Evolutionary conservation across 2,797 vertebrate species (phyloP).

Genomic region (Argentina silus): DNA sequence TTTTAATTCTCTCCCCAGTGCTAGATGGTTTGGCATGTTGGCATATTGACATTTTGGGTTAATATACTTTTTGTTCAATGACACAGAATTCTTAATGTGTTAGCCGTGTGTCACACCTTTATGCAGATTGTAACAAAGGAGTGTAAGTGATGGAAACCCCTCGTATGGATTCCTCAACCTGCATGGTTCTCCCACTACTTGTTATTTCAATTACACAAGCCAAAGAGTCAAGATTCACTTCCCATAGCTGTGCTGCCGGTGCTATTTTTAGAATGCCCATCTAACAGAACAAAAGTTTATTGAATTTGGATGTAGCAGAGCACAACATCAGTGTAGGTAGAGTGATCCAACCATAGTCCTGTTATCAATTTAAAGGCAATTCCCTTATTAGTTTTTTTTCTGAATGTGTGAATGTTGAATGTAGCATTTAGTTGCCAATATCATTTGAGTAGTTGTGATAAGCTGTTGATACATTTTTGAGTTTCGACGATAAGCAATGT

Average conservation of each 20-base stretch:
- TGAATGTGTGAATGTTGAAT: too few species aligned
- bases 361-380: neutral
- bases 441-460: too few species aligned
- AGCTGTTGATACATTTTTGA: neutral
- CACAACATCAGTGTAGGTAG: conserved; percentile 12
- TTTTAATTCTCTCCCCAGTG: conserved; percentile 7
- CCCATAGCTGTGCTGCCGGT: conserved; percentile 41
- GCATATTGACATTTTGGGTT: conserved; percentile 27
- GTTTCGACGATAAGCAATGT: neutral
- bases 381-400: neutral
- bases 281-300: neutral
- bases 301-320: conserved; percentile 33
- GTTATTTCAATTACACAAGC: conserved; percentile 43
- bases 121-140: conserved; percentile 73
- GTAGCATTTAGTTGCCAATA: too few species aligned
- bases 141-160: conserved; percentile 59
- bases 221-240: conserved; percentile 50
- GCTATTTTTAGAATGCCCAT: conserved; percentile 47
- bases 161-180: conserved; percentile 35
- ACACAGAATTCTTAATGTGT: conserved; percentile 58
- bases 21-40: conserved; percentile 1
- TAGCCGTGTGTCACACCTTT: conserved; percentile 65
- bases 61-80: conserved; percentile 44
- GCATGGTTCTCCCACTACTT: conserved; percentile 39
- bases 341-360: neutral